Conservation (phyloP, 2,888 invertebrate genomes). For the Platycheirus rosarum region DNA sequence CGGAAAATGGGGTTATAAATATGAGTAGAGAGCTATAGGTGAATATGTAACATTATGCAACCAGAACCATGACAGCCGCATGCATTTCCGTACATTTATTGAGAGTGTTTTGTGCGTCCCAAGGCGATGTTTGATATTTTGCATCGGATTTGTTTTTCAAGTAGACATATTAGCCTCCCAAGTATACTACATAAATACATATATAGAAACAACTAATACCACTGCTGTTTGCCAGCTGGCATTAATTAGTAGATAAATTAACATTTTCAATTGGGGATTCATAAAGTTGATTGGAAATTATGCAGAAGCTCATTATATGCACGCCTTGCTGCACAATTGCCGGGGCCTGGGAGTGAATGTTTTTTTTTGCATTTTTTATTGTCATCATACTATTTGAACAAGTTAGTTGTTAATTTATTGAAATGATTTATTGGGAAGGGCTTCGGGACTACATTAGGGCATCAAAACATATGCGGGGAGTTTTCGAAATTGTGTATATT, state of each 20-base stretch:
- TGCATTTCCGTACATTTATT: background rate
- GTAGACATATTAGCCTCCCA: constrained; percentile 6
- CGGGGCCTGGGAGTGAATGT: background rate
- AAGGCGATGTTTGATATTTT: constrained; percentile 68
- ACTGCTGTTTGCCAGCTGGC: constrained; percentile 48
- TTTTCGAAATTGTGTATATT: too few relatives aligned
- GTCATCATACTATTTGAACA: background rate
- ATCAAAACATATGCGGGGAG: too few relatives aligned
- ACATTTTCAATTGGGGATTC: constrained; percentile 69
- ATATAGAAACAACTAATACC: background rate
- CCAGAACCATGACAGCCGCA: background rate
- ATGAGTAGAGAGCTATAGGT: background rate
- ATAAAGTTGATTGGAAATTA: constrained; percentile 62
- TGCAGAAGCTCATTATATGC: constrained; percentile 26
- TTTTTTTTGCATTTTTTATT: background rate
- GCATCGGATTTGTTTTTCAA: constrained; percentile 47
- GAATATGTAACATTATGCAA: constrained; percentile 25
- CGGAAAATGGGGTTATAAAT: background rate
- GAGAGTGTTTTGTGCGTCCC: constrained; percentile 35
- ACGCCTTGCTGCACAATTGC: background rate
- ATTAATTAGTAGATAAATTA: constrained; percentile 73
- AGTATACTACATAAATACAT: background rate
- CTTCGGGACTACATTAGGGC: too few relatives aligned
- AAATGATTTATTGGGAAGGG: too few relatives aligned
- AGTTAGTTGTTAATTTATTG: background rate